Base-by-base conservation (phyloP, 2,888 invertebrate species). In the Pristionchus maxplancki region DNA sequence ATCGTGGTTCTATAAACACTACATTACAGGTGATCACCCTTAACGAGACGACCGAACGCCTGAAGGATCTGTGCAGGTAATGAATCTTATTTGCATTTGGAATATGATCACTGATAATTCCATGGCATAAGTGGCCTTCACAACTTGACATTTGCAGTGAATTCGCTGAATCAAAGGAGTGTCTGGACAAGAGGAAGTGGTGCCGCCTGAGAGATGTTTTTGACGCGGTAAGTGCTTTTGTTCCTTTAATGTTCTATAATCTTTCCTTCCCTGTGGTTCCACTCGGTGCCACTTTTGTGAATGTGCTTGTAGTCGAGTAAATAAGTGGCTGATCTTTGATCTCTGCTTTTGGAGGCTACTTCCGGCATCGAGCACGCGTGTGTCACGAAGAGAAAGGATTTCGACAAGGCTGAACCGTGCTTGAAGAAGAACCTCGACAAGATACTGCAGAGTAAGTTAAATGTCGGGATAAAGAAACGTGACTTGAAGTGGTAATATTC, bases 311-410 rank as follows among this genome's bases (percentile, higher is more conserved):
- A 48, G 48, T 6, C 13, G 48, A n/a, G n/a, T n/a, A n/a, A n/a
- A n/a, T n/a, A n/a, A n/a, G n/a, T n/a, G n/a, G n/a, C n/a, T n/a
- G n/a, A n/a, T n/a, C n/a, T n/a, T n/a, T n/a, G n/a, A n/a, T n/a
- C n/a, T n/a, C n/a, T n/a, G n/a, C n/a, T n/a, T n/a, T n/a, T n/a
- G n/a, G n/a, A 88, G 88, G 62, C 9, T 0, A 88, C 88, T 1
- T 78, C 78, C 3, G 88, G 88, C 17, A 78, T 88, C 3, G 78
- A 88, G 62, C 34, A 53, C 81, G 31, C 88, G 37, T 88, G 88
- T 24, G 37, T 88, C 28, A 40, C 34, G 8, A 78, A 81, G 78
- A 17, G 44, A 2, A 0, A 34, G 4, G 11, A 15, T 5, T 88
- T 58, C 62, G 58, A 53, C 15, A 28, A 50, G 6, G n/a, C 40